phyloP scores from a whole-genome alignment of 2,888 invertebrate species.

The Steromphala cineraria region DNA sequence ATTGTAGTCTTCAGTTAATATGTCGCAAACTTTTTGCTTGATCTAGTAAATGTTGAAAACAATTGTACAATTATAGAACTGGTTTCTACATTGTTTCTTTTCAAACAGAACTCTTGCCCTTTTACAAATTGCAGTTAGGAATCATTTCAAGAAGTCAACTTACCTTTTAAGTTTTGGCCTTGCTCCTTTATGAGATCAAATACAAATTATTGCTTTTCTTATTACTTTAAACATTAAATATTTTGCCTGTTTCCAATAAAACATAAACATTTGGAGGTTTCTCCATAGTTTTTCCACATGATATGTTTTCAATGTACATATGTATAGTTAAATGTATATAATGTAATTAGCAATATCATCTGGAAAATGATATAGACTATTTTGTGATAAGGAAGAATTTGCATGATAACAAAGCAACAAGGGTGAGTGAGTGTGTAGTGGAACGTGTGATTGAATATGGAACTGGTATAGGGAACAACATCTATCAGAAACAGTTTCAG shows the following conservation, averaged over 20 bases:
- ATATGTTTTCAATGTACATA: not conserved
- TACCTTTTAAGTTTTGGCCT: too few species aligned
- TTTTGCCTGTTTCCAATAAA: not conserved
- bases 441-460: too few species aligned
- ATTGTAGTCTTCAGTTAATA: too few species aligned
- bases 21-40: too few species aligned
- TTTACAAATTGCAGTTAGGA: not conserved
- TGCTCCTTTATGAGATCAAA: too few species aligned
- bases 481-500: too few species aligned
- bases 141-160: too few species aligned
- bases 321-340: not conserved
- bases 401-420: too few species aligned
- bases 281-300: not conserved
- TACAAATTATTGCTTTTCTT: too few species aligned
- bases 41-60: too few species aligned
- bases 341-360: not conserved
- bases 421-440: too few species aligned
- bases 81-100: not conserved
- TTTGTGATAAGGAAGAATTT: not conserved
- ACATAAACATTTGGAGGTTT: not conserved
- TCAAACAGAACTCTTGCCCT: not conserved
- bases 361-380: not conserved
- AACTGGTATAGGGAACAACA: too few species aligned
- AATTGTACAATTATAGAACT: not conserved
- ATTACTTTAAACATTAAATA: not conserved